phyloP scores from a whole-genome alignment of 2,888 invertebrate genomes.

The Aphrophora alni region DNA sequence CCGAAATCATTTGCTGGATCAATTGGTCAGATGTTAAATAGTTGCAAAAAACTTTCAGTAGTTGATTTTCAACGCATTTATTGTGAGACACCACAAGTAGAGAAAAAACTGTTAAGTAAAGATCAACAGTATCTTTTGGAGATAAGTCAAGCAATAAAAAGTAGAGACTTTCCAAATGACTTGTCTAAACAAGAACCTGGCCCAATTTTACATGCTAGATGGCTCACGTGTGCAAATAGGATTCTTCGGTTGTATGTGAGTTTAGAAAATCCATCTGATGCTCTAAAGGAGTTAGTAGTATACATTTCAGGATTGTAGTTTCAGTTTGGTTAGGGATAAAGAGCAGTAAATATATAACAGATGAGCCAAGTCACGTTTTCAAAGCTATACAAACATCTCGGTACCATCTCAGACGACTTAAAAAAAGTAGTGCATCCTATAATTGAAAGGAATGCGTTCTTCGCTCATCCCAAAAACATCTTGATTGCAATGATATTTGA shows the following conservation, averaged over 20 bases:
- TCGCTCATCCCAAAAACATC: constrained; percentile 31
- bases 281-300: constrained; percentile 14
- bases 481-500: constrained; percentile 23
- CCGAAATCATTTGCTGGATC: too few species aligned
- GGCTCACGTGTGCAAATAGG: constrained; percentile 31
- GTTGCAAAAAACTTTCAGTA: too few species aligned
- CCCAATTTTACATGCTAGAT: constrained; percentile 23
- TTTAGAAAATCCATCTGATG: constrained; percentile 16
- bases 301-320: constrained; percentile 17
- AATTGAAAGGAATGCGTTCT: constrained; percentile 25
- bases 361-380: constrained; percentile 20
- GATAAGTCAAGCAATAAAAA: constrained; percentile 31
- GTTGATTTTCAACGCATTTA: too few species aligned
- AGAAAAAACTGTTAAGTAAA: constrained; percentile 34
- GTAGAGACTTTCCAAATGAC: constrained; percentile 34
- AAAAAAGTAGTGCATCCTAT: constrained; percentile 12
- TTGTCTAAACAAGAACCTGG: constrained; percentile 22
- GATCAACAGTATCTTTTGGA: constrained; percentile 42
- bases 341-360: constrained; percentile 18
- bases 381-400: neutral
- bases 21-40: too few species aligned
- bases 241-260: constrained; percentile 21
- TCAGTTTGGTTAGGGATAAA: constrained; percentile 35
- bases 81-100: too few species aligned
- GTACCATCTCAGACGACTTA: constrained; percentile 14